A percentile compares a stretch with the other conserved stretches of the same genome.
phyloP scores from a whole-genome alignment of 2,113 vertebrate species.

The Alexandromys fortis region DNA sequence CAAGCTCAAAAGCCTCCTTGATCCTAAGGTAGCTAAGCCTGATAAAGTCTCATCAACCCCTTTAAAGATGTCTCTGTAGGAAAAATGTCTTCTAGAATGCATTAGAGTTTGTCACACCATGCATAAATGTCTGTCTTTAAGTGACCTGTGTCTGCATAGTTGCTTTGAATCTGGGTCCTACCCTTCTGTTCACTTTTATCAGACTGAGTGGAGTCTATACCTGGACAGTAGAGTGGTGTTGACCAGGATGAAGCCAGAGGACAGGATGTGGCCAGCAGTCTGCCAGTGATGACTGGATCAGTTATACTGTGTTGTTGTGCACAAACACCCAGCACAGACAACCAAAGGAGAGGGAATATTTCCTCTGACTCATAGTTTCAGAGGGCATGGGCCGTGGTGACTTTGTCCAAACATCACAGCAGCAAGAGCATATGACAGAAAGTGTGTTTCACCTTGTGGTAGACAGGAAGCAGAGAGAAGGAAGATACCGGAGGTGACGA shows the following conservation, averaged over 20 bases:
- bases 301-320: neutral
- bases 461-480: neutral
- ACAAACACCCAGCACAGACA: neutral
- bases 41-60: neutral
- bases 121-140: neutral
- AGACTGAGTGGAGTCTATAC: neutral
- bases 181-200: neutral
- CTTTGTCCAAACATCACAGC: neutral
- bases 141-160: neutral
- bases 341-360: neutral
- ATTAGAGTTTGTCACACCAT: neutral
- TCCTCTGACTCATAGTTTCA: too few species aligned
- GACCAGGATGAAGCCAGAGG: neutral
- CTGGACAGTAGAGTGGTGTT: neutral
- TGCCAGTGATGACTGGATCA: neutral
- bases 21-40: neutral
- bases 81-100: neutral
- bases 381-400: neutral
- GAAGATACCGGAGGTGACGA: too few species aligned
- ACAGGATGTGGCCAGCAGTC: neutral
- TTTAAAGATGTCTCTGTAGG: neutral
- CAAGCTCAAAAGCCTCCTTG: conserved; percentile 13
- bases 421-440: neutral
- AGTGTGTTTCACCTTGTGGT: neutral
- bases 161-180: neutral